Evolutionary conservation across 2,113 vertebrate species (phyloP).

Genomic region (Gallinago jamesoni): DNA sequence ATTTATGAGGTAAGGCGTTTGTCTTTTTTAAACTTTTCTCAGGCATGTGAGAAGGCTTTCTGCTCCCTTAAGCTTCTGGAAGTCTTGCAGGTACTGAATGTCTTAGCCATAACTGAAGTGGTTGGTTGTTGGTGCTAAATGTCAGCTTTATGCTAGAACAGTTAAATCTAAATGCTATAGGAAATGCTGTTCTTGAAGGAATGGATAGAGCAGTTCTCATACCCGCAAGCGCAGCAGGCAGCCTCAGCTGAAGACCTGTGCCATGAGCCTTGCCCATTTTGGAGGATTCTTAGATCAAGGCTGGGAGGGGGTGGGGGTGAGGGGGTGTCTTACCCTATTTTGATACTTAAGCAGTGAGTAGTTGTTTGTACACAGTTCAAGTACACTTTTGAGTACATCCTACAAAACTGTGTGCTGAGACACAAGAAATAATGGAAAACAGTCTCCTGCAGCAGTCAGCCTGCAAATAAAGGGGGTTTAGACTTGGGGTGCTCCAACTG

Average conservation of each 20-base stretch:
- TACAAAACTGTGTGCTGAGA: not conserved
- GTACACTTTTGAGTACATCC: not conserved
- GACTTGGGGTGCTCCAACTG: not conserved
- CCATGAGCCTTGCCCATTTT: not conserved
- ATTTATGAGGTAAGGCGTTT: conserved; percentile 90
- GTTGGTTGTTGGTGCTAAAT: not conserved
- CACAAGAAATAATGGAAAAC: not conserved
- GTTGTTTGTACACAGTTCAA: not conserved
- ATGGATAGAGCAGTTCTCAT: not conserved
- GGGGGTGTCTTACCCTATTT: not conserved
- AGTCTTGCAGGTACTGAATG: not conserved
- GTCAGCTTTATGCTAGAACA: not conserved
- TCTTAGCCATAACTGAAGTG: not conserved
- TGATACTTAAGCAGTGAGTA: not conserved
- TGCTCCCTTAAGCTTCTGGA: not conserved
- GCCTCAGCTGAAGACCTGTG: not conserved
- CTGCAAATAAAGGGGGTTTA: not conserved
- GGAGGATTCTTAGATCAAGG: not conserved
- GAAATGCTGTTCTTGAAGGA: not conserved
- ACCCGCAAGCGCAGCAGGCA: not conserved
- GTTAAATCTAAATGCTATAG: not conserved
- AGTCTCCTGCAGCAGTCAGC: not conserved
- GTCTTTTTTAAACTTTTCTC: not conserved
- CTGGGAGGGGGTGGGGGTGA: not conserved
- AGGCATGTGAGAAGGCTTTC: not conserved